These are phyloP conservation scores for Platichthys flesus DNA, from an alignment of 2,113 vertebrate species.

Conservation along the genomic window DNA sequence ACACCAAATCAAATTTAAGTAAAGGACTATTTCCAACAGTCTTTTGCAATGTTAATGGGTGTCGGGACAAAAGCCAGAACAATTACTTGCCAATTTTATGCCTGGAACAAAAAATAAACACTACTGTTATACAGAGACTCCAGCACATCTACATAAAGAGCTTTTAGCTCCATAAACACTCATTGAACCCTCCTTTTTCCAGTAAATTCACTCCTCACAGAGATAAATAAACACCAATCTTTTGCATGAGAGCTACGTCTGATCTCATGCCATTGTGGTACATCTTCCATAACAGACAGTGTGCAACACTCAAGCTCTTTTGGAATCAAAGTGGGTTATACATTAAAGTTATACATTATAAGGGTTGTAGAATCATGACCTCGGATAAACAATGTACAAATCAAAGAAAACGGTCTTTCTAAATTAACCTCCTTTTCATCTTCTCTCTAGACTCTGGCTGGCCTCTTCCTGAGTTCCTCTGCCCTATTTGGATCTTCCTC, in stretches of 20 bases:
- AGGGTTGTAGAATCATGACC: background rate
- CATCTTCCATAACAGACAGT: conserved; percentile 28
- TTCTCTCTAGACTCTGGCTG: conserved; percentile 89
- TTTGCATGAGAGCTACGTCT: conserved; percentile 57
- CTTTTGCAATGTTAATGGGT: conserved; percentile 56
- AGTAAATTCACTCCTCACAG: conserved; percentile 60
- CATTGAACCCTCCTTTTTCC: conserved; percentile 61
- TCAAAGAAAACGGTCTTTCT: background rate
- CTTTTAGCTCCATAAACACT: conserved; percentile 73
- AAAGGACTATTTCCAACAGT: conserved; percentile 53
- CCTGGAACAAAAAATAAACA: conserved; percentile 76
- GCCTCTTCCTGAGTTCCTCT: conserved; percentile 91
- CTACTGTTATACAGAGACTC: conserved; percentile 52
- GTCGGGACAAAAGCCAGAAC: conserved; percentile 57
- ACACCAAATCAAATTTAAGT: conserved; percentile 40
- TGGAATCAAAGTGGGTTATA: background rate
- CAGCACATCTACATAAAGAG: conserved; percentile 66
- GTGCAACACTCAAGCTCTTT: conserved; percentile 1
- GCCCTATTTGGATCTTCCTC: conserved; percentile 97
- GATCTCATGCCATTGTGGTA: conserved; percentile 39
- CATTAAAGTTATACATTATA: background rate
- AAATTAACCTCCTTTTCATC: conserved; percentile 39
- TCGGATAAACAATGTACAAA: background rate
- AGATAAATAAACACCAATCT: conserved; percentile 73
- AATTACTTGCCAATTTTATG: conserved; percentile 63